These are phyloP conservation scores for Heterohyrax brucei DNA, from an alignment of 2,797 vertebrate genomes.

Conservation along the genomic window DNA sequence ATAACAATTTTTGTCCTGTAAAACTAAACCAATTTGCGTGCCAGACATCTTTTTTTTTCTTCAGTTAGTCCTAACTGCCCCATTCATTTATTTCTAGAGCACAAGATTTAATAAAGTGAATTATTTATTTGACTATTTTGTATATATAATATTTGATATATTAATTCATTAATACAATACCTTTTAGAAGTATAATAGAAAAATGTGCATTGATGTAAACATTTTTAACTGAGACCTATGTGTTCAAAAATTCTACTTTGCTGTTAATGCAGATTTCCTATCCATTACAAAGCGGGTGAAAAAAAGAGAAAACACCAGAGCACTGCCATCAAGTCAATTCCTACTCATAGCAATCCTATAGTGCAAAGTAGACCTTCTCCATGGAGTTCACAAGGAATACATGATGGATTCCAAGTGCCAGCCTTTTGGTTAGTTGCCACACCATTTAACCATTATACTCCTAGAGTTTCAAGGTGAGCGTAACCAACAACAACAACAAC, in stretches of 20 bases:
- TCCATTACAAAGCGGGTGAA: not conserved
- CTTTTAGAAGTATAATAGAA: not conserved
- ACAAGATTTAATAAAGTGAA: not conserved
- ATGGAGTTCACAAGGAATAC: no score
- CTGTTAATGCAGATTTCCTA: not conserved
- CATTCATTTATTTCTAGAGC: not conserved
- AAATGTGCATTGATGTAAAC: not conserved
- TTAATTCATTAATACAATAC: not conserved
- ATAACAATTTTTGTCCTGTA: not conserved
- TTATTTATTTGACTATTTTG: not conserved
- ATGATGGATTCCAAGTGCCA: no score
- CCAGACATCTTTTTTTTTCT: not conserved
- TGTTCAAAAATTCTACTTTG: conserved; percentile 1
- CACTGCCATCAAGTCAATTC: no score
- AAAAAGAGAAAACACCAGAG: no score
- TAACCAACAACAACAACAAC: no score
- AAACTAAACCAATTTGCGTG: not conserved
- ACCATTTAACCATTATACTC: not conserved
- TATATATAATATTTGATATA: not conserved
- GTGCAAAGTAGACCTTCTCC: no score
- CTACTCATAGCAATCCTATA: no score
- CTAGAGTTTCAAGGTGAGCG: no score
- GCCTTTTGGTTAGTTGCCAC: not conserved
- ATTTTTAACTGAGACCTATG: not conserved
- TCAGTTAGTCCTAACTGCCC: not conserved